phyloP scores from a whole-genome alignment of 1,140 invertebrate genomes.

The Yoshiicerus persimilis region DNA sequence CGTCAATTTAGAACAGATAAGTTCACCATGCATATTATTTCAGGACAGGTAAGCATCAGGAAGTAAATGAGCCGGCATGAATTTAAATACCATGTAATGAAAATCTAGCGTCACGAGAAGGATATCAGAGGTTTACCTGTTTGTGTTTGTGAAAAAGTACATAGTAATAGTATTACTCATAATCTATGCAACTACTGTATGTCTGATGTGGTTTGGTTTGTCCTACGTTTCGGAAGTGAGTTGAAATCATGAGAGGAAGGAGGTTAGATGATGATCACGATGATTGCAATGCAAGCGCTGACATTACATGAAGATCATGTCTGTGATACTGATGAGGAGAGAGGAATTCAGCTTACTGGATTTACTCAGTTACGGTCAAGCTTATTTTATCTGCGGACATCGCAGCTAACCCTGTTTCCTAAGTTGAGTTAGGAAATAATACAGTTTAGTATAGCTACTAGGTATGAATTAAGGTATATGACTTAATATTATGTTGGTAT shows the following conservation, averaged over 20 bases:
- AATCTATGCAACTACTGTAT: neutral
- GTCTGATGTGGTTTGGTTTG: neutral
- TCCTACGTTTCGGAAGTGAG: neutral
- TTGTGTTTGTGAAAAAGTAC: neutral
- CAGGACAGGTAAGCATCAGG: neutral
- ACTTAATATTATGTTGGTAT: neutral
- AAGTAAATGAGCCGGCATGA: conserved; percentile 23
- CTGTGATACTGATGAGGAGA: neutral
- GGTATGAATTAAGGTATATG: neutral
- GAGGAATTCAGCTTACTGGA: conserved; percentile 11
- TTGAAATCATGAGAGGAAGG: conserved; percentile 16
- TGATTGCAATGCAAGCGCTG: neutral
- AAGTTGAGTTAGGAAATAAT: neutral
- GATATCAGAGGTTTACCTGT: neutral
- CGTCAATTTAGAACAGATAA: neutral
- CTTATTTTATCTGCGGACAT: neutral
- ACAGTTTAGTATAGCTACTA: neutral
- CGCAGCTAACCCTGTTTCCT: neutral
- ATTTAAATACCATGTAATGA: neutral
- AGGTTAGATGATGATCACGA: conserved; percentile 9
- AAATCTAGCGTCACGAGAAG: neutral
- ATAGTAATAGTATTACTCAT: neutral
- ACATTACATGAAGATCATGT: neutral
- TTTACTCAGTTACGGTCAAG: neutral
- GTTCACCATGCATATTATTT: neutral